phyloP scores from a whole-genome alignment of 2,797 vertebrate species.

The Florisuga fusca region DNA sequence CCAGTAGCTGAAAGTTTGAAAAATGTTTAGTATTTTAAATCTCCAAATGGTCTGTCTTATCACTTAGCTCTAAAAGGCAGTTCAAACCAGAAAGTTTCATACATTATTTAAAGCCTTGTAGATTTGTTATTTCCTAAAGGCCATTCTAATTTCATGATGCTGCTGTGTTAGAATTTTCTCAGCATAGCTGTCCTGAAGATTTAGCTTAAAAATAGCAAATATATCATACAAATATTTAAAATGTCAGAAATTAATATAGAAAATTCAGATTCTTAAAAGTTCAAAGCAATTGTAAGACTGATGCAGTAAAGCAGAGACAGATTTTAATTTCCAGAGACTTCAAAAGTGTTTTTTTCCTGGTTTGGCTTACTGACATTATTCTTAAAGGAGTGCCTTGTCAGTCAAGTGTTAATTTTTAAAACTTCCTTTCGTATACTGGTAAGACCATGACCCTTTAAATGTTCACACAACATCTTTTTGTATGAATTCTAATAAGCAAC shows the following conservation, averaged over 20 bases:
- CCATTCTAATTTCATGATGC: constrained; percentile 23
- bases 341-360: not conserved
- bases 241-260: not conserved
- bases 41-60: not conserved
- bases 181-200: not conserved
- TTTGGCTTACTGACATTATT: not conserved
- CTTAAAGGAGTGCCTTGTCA: not conserved
- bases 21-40: constrained; percentile 15
- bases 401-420: not conserved
- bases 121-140: constrained; percentile 38
- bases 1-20: not conserved
- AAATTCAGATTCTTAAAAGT: not conserved
- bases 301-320: not conserved
- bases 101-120: constrained; percentile 59
- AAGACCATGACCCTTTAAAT: not conserved
- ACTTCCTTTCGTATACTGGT: not conserved
- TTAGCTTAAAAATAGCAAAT: constrained; percentile 27
- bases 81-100: constrained; percentile 44
- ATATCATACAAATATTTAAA: constrained; percentile 15
- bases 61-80: not conserved
- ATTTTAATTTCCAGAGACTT: not conserved
- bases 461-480: not conserved
- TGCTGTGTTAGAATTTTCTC: not conserved
- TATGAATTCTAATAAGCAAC: not conserved
- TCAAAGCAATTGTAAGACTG: not conserved